Conservation (phyloP, 2,113 vertebrate species). For the Cygnus atratus region DNA sequence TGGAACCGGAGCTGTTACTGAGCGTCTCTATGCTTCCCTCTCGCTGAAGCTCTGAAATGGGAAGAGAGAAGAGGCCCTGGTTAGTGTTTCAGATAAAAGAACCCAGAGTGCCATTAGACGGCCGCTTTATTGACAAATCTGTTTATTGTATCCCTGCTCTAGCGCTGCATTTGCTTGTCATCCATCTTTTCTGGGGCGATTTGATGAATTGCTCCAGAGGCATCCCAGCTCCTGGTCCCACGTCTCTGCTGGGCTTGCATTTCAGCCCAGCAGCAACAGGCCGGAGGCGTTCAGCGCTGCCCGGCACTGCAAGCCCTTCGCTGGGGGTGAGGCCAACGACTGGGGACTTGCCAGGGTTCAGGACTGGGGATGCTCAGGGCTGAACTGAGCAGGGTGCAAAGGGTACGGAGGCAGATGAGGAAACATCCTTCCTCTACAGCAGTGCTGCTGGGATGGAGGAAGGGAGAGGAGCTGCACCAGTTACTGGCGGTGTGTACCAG, state of each 20-base stretch:
- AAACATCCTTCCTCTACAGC: neutral
- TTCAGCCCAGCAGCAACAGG: neutral
- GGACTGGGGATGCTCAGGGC: rapidly evolving
- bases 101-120: rapidly evolving
- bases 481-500: neutral
- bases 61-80: constrained; percentile 70
- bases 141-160: neutral
- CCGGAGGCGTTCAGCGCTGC: neutral
- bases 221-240: neutral
- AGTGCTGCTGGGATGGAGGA: neutral
- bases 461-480: neutral
- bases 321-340: rapidly evolving
- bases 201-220: neutral
- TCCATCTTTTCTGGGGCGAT: neutral
- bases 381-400: neutral
- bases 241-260: neutral
- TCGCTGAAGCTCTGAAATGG: constrained; percentile 91
- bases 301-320: neutral
- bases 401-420: neutral
- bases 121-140: neutral
- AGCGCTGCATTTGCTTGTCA: neutral
- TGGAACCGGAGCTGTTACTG: constrained; percentile 98
- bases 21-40: constrained; percentile 99
- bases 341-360: rapidly evolving
- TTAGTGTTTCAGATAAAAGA: neutral